Percentiles rank a stretch among this genome's conserved stretches.
Evolutionary conservation across 2,797 vertebrate genomes (phyloP).

Genomic region (Siniperca obscura): DNA sequence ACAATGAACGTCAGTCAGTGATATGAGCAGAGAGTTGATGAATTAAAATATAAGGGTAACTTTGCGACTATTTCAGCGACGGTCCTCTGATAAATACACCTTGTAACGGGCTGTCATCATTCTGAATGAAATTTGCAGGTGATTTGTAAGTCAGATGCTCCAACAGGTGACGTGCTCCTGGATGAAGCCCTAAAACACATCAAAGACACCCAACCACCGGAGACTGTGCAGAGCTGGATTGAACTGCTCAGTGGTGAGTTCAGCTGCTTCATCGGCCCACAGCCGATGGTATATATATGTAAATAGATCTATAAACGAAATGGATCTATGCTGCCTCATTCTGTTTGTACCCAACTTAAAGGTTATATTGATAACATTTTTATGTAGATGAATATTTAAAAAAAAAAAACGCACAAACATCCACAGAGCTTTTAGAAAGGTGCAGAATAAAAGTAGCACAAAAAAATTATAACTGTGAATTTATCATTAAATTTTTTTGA

Average conservation of each 20-base stretch:
- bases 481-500: too few species aligned
- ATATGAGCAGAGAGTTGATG: background rate
- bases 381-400: too few species aligned
- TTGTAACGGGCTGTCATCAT: conserved; percentile 3
- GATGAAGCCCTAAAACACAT: conserved; percentile 98
- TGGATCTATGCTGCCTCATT: background rate
- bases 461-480: too few species aligned
- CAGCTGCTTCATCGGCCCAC: background rate
- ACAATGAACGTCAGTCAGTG: background rate
- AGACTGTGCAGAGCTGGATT: conserved; percentile 98
- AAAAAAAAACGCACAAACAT: too few species aligned
- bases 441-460: too few species aligned
- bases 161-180: conserved; percentile 95
- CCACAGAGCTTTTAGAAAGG: too few species aligned
- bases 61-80: background rate
- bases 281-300: too few species aligned
- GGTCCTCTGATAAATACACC: background rate
- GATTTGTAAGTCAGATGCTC: conserved; percentile 96
- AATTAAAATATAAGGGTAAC: background rate
- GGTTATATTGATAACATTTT: too few species aligned
- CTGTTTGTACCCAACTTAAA: background rate
- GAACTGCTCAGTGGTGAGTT: conserved; percentile 96
- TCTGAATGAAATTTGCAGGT: conserved; percentile 83
- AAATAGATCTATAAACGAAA: background rate
- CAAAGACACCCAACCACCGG: conserved; percentile 96